Percentiles rank a stretch among this genome's conserved stretches.
phyloP scores from a whole-genome alignment of 2,888 invertebrate species.

The Himalopsyche kuldschensis region DNA sequence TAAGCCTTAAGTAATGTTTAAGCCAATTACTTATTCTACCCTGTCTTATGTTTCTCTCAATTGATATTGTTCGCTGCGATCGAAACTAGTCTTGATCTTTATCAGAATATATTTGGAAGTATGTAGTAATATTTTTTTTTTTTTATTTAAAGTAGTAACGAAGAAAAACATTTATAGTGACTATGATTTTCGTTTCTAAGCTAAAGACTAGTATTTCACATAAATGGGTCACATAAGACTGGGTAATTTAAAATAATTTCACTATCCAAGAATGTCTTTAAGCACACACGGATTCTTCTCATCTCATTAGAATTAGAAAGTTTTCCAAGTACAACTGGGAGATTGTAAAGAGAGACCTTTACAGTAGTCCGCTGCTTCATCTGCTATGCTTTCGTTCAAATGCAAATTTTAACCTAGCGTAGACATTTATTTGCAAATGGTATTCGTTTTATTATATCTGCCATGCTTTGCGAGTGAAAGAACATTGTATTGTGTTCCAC shows the following conservation, averaged over 20 bases:
- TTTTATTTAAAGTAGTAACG: too few species aligned
- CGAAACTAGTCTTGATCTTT: too few species aligned
- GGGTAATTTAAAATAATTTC: neutral
- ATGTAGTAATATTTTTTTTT: too few species aligned
- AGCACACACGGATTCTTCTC: neutral
- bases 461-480: neutral
- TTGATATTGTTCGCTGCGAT: too few species aligned
- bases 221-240: neutral
- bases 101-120: too few species aligned
- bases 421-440: neutral
- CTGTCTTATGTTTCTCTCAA: too few species aligned
- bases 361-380: neutral
- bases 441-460: neutral
- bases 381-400: neutral
- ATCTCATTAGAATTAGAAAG: neutral
- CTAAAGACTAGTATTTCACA: neutral
- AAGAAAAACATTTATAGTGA: too few species aligned
- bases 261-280: neutral
- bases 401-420: neutral
- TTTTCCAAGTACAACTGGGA: neutral
- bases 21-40: too few species aligned
- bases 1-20: too few species aligned
- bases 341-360: neutral
- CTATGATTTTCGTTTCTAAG: too few species aligned
- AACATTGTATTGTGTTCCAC: neutral